Percentiles rank a stretch among this genome's conserved stretches.
Evolutionary conservation across 1,140 invertebrate genomes (phyloP).

Genomic region (Hormaphis cornu): DNA sequence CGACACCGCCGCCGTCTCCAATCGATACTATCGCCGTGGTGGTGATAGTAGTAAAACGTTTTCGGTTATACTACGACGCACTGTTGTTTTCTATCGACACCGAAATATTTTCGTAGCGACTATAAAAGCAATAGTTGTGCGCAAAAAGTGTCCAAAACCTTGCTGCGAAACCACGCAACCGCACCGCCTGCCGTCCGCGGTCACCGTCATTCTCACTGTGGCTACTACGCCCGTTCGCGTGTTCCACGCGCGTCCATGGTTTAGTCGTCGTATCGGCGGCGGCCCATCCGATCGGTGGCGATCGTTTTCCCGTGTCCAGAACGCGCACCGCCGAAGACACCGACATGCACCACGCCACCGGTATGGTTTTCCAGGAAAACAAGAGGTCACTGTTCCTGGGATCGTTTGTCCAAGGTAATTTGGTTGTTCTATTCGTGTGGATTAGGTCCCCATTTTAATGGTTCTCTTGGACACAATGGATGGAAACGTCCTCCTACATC

Average conservation of each 20-base stretch:
- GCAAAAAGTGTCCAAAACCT: too few species aligned
- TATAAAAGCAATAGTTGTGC: too few species aligned
- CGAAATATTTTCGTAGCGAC: too few species aligned
- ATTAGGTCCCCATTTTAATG: too few species aligned
- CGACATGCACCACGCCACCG: constrained; percentile 2
- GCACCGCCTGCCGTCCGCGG: not conserved
- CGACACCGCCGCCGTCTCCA: not conserved
- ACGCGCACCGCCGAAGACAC: not conserved
- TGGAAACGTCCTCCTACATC: too few species aligned
- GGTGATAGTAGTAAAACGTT: constrained; percentile 26
- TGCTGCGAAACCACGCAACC: too few species aligned
- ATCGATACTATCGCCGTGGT: constrained; percentile 11
- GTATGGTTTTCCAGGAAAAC: constrained; percentile 17
- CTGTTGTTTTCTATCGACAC: too few species aligned
- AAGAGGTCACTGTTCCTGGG: constrained; percentile 17
- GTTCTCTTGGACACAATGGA: too few species aligned
- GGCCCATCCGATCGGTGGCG: not conserved
- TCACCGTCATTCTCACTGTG: not conserved
- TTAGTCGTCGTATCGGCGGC: not conserved
- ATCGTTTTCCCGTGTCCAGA: not conserved
- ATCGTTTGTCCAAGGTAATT: constrained; percentile 24
- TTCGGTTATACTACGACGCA: constrained; percentile 9
- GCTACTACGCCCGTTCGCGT: not conserved
- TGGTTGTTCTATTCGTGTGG: not conserved
- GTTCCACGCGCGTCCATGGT: not conserved